phyloP scores from a whole-genome alignment of 2,797 vertebrate genomes.

The Oryzias sinensis region DNA sequence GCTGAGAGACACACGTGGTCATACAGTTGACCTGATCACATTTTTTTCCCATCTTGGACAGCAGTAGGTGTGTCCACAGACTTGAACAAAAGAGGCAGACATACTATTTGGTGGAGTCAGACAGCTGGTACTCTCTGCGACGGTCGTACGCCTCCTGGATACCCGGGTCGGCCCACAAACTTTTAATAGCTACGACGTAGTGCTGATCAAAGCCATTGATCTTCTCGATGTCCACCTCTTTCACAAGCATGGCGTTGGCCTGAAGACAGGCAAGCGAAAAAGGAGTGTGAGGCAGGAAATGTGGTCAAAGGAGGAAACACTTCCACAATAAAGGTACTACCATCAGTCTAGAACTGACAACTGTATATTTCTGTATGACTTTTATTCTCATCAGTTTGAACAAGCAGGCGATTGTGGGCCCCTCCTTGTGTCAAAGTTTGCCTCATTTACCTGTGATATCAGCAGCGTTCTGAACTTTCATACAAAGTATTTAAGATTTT shows the following conservation, averaged over 20 bases:
- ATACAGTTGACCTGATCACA: too few relatives aligned
- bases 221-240: conserved; percentile 98
- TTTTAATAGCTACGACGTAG: conserved; percentile 91
- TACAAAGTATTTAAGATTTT: too few relatives aligned
- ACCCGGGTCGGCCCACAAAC: conserved; percentile 92
- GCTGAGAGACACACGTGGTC: too few relatives aligned
- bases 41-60: too few relatives aligned
- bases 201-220: conserved; percentile 89
- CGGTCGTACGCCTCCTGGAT: conserved; percentile 98
- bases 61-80: too few relatives aligned
- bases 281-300: not conserved
- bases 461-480: too few relatives aligned
- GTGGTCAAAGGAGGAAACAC: not conserved
- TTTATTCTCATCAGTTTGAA: too few relatives aligned
- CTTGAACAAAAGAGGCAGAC: conserved; percentile 54
- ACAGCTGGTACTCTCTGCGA: conserved; percentile 96
- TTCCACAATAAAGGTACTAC: not conserved
- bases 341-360: not conserved
- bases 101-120: conserved; percentile 98
- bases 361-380: too few relatives aligned
- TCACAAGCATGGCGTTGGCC: conserved; percentile 92
- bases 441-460: too few relatives aligned
- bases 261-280: conserved; percentile 43
- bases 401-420: too few relatives aligned
- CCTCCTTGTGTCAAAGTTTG: too few relatives aligned